Evolutionary conservation across 2,888 invertebrate species (phyloP), one percentile per base, ranked within the genome.

Genomic region (Anoncus sp.): DNA sequence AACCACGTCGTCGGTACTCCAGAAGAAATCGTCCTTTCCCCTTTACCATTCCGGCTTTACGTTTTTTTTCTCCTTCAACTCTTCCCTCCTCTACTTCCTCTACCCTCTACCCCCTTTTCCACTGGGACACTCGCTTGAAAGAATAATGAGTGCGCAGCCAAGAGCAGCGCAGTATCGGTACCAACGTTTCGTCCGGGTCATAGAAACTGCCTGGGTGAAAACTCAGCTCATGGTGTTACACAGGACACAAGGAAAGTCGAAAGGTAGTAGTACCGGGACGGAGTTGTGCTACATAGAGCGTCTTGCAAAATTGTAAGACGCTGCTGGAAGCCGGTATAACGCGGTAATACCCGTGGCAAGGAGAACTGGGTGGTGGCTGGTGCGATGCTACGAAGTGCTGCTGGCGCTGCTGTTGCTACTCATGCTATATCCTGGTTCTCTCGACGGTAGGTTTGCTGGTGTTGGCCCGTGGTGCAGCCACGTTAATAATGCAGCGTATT

Each of bases 401-500:
- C 69, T 53, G 24, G 63, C 51, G 45, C 47, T 55, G 59, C 72
- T 69, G 49, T 57, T 43, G 53, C 70, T 51, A 59, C 12, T 35
- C 65, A 31, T 65, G 20, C 72, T 65, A 65, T 38, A 57, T 63
- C 57, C 71, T 22, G 38, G 38, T 65, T 67, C 67, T 69, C 40
- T 14, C 40, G 47, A 49, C 53, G 45, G 53, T 72, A 45, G 49
- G 60, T 59, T 63, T 53, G 63, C 65, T 66, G 74, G 66, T 78
- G 74, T 85, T 85, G 84, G 83, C 81, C 81, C 81, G 83, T 79
- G 83, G 85, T 85, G 87, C 84, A 85, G 76, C 80, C 66, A 77
- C 80, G 82, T 89, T 87, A 89, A 89, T 88, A 89, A 89, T 89
- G 84, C 85, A 89, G 75, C 79, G 81, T 87, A 88, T 89, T 87